A percentile compares a stretch with the other conserved stretches of the same genome.
Evolutionary conservation across 2,797 vertebrate species (phyloP).

Genomic region (Siniperca scherzeri): DNA sequence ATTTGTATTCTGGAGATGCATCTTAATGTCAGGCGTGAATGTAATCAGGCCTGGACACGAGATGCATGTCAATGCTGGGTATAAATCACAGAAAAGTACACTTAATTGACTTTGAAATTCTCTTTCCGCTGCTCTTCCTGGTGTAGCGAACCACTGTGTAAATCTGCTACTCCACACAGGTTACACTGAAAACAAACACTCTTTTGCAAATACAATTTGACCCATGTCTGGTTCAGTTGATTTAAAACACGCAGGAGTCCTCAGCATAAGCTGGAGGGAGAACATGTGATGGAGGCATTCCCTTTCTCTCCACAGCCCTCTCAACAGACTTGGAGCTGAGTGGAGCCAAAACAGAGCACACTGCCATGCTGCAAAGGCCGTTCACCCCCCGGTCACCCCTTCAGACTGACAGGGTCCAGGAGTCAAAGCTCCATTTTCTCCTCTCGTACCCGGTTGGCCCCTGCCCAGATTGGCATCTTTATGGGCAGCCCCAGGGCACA

Average conservation of each 20-base stretch:
- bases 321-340: constrained; percentile 11
- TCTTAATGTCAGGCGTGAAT: constrained; percentile 55
- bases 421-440: constrained; percentile 60
- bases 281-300: constrained; percentile 47
- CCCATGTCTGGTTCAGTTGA: constrained; percentile 28
- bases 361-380: constrained; percentile 45
- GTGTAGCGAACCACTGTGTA: constrained; percentile 6
- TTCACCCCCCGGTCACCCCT: constrained; percentile 62
- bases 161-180: constrained; percentile 1
- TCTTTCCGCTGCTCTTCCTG: constrained; percentile 24
- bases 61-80: constrained; percentile 48
- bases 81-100: constrained; percentile 46
- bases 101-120: constrained; percentile 58
- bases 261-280: constrained; percentile 22
- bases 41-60: constrained; percentile 48
- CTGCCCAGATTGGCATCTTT: constrained; percentile 69
- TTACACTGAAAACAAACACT: constrained; percentile 38
- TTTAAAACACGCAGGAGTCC: constrained; percentile 31
- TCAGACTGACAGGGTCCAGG: constrained; percentile 61
- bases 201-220: constrained; percentile 38
- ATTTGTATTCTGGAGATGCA: constrained; percentile 52
- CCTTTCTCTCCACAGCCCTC: constrained; percentile 20
- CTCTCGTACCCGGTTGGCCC: constrained; percentile 40
- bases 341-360: constrained; percentile 34
- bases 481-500: constrained; percentile 51